phyloP scores from a whole-genome alignment of 2,888 invertebrate genomes.

The Minunthozetes semirufus region DNA sequence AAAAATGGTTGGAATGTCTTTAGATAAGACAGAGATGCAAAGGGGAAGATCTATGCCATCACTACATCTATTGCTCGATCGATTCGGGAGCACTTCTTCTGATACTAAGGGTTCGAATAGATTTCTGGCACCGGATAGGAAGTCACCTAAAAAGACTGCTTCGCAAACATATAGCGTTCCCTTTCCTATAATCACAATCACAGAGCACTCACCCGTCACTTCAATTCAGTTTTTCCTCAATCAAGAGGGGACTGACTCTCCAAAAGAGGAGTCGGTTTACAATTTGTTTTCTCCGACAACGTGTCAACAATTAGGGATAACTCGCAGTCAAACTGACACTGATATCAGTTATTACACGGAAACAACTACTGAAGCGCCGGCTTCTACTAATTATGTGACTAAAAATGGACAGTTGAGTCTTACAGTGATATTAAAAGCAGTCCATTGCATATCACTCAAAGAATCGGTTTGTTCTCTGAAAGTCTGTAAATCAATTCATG shows the following conservation, averaged over 20 bases:
- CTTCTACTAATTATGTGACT: slow-evolving; percentile 83
- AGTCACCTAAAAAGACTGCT: slow-evolving; percentile 39
- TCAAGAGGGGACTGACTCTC: slow-evolving; percentile 56
- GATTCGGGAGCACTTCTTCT: background rate
- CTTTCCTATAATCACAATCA: slow-evolving; percentile 93
- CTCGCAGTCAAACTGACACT: slow-evolving; percentile 82
- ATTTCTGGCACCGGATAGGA: slow-evolving; percentile 1
- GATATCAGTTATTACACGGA: slow-evolving; percentile 65
- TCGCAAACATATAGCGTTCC: slow-evolving; percentile 56
- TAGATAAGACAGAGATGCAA: slow-evolving; percentile 53
- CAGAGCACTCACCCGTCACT: slow-evolving; percentile 81
- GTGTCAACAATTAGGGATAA: slow-evolving; percentile 62
- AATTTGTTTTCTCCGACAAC: slow-evolving; percentile 34
- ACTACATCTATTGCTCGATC: slow-evolving; percentile 41
- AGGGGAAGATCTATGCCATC: slow-evolving; percentile 92
- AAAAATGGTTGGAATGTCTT: background rate
- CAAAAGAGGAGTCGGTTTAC: slow-evolving; percentile 37
- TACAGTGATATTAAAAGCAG: slow-evolving; percentile 76
- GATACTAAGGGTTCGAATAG: background rate
- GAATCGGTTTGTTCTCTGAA: slow-evolving; percentile 74
- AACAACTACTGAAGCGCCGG: slow-evolving; percentile 79
- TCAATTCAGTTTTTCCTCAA: slow-evolving; percentile 70
- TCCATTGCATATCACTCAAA: slow-evolving; percentile 75
- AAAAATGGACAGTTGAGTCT: slow-evolving; percentile 89
- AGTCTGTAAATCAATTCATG: slow-evolving; percentile 85